Conservation (phyloP, 2,113 vertebrate genomes). For the Aegithalos caudatus region DNA sequence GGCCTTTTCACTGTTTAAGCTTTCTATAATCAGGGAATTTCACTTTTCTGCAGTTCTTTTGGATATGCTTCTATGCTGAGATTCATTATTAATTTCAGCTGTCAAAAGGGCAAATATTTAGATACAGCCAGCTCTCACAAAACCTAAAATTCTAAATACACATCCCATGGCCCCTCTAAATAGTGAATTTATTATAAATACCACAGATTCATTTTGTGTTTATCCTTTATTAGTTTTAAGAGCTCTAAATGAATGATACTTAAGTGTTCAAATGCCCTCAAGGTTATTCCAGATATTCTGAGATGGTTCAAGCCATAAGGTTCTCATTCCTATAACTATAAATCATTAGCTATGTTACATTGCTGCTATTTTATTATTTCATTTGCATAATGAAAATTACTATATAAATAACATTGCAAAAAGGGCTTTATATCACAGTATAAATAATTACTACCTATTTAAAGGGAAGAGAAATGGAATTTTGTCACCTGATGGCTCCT, state of each 20-base stretch:
- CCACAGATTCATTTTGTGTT: background rate
- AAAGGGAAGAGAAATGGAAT: constrained; percentile 35
- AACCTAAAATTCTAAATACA: background rate
- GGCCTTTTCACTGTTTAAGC: constrained; percentile 38
- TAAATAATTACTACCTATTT: constrained; percentile 61
- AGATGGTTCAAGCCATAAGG: constrained; percentile 26
- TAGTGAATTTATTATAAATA: background rate
- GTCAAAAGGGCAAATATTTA: constrained; percentile 18
- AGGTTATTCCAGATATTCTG: constrained; percentile 38
- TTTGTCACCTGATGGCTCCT: background rate
- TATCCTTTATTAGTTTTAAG: constrained; percentile 5
- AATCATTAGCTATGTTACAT: constrained; percentile 27
- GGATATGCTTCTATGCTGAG: background rate
- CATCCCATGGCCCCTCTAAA: background rate
- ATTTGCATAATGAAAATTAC: constrained; percentile 64
- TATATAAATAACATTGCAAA: constrained; percentile 63
- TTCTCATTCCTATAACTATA: constrained; percentile 55
- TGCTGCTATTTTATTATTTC: constrained; percentile 54
- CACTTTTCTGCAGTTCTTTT: background rate
- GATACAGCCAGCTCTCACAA: background rate
- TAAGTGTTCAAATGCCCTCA: constrained; percentile 13
- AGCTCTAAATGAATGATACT: background rate
- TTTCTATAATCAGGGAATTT: constrained; percentile 28
- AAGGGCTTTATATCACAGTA: constrained; percentile 50
- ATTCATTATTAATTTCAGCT: constrained; percentile 2